Conservation (phyloP, 2,113 vertebrate species). For the Tragelaphus buxtoni region DNA sequence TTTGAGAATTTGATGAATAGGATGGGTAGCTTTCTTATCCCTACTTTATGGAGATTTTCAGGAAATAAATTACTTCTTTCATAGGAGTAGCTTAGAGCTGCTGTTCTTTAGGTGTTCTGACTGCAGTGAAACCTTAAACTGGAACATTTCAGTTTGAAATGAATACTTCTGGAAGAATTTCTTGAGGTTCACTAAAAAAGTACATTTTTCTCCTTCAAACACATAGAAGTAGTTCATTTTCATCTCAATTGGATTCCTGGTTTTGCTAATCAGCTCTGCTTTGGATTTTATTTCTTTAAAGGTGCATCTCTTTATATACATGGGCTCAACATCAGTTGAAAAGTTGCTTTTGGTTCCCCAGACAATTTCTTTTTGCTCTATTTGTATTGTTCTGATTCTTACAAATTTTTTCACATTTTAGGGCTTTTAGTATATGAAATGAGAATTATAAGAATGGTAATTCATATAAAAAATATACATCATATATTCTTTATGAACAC, state of each 20-base stretch:
- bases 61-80: conserved; percentile 29
- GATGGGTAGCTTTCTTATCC: background rate
- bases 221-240: conserved; percentile 59
- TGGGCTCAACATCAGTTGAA: background rate
- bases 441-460: background rate
- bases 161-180: conserved; percentile 5
- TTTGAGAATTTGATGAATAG: background rate
- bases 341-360: conserved; percentile 62
- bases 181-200: background rate
- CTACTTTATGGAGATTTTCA: background rate
- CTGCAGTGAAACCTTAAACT: background rate
- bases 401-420: conserved; percentile 9
- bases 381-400: conserved; percentile 28
- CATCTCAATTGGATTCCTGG: conserved; percentile 53
- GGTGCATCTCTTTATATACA: conserved; percentile 23
- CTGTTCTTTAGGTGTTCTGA: background rate
- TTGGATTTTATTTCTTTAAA: conserved; percentile 65
- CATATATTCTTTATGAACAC: background rate
- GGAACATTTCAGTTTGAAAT: background rate
- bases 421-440: background rate
- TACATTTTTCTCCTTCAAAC: background rate
- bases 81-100: background rate
- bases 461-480: background rate
- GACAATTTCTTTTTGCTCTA: conserved; percentile 43
- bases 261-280: conserved; percentile 36